phyloP scores from a whole-genome alignment of 92 coral and sea anemone genomes.

The Muricea muricata region DNA sequence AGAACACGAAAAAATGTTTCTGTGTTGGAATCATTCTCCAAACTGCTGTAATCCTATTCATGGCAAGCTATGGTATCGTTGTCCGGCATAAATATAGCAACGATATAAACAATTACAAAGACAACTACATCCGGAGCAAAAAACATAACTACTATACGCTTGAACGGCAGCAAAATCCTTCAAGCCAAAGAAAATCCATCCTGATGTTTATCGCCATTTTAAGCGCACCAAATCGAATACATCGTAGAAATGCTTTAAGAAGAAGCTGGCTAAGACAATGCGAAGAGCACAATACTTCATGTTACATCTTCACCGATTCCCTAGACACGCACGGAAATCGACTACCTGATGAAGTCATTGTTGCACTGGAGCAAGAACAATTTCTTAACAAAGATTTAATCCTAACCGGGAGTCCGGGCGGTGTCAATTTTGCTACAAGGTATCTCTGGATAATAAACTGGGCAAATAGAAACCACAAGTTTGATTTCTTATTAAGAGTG shows the following conservation, averaged over 20 bases:
- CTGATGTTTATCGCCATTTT: slow-evolving; percentile 74
- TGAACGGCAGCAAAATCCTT: neutral
- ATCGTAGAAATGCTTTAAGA: slow-evolving; percentile 83
- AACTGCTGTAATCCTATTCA: no score
- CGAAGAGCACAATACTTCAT: slow-evolving; percentile 64
- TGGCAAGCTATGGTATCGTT: no score
- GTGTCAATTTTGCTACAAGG: slow-evolving; percentile 84
- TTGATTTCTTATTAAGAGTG: slow-evolving; percentile 84
- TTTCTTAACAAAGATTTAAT: slow-evolving; percentile 29
- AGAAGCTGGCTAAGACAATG: slow-evolving; percentile 88
- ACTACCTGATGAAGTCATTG: slow-evolving; percentile 5
- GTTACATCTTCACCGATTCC: slow-evolving; percentile 88
- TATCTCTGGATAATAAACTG: slow-evolving; percentile 87
- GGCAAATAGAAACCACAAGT: slow-evolving; percentile 74
- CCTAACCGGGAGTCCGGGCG: slow-evolving; percentile 49
- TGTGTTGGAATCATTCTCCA: no score
- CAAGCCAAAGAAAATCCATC: neutral
- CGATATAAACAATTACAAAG: no score
- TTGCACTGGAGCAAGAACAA: slow-evolving; percentile 10
- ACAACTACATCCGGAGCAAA: no score
- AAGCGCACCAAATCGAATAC: slow-evolving; percentile 87
- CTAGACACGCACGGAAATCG: slow-evolving; percentile 18
- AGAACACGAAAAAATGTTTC: no score
- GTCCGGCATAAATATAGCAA: no score
- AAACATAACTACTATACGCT: no score